phyloP scores from a whole-genome alignment of 2,113 vertebrate species.

The Ranitomeya imitator region DNA sequence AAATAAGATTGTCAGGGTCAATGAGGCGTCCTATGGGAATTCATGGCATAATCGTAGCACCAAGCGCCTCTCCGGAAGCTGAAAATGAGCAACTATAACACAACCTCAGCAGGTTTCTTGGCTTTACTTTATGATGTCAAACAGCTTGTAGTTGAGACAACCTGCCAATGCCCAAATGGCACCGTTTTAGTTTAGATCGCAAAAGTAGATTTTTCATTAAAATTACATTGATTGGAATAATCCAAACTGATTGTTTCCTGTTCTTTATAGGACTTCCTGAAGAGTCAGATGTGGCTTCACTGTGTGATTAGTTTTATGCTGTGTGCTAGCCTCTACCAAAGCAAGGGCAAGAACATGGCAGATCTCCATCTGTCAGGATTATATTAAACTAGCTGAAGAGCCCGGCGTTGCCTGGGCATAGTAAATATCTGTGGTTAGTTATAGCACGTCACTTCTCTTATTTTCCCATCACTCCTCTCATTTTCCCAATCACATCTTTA shows the following conservation, averaged over 20 bases:
- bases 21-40: conserved; percentile 32
- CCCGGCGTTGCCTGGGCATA: too few species aligned
- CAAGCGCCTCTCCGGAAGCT: conserved; percentile 15
- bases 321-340: conserved; percentile 8
- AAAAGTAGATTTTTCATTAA: conserved; percentile 34
- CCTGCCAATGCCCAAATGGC: conserved; percentile 24
- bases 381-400: too few species aligned
- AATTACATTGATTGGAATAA: conserved; percentile 30
- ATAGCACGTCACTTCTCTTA: too few species aligned
- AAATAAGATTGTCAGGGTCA: conserved; percentile 45
- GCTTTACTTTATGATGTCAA: not conserved
- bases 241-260: conserved; percentile 9
- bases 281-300: conserved; percentile 2
- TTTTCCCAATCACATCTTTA: too few species aligned
- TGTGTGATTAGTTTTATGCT: not conserved
- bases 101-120: conserved; percentile 30
- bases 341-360: not conserved
- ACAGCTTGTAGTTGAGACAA: conserved; percentile 7
- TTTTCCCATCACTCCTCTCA: too few species aligned
- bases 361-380: not conserved
- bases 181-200: conserved; percentile 25
- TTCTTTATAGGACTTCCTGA: conserved; percentile 14
- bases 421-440: too few species aligned
- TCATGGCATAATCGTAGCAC: not conserved
- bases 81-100: conserved; percentile 1